Base-by-base conservation (phyloP, 2,113 vertebrate genomes). In the Chloroceryle aenea region DNA sequence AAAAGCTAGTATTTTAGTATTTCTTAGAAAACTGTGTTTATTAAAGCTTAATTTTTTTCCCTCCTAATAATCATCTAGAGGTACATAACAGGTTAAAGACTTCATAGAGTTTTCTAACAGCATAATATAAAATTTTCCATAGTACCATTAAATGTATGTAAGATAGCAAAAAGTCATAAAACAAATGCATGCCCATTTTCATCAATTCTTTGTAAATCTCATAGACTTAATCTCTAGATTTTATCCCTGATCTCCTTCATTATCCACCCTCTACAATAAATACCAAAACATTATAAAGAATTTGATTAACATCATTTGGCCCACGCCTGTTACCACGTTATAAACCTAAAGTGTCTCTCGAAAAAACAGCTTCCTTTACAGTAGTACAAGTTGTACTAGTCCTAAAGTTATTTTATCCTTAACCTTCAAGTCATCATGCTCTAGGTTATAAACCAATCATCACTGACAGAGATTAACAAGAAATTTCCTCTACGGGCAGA, bases 391-490 rank as follows among this genome's bases (percentile, higher is more conserved):
- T 48, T 5, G 5, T 83, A 76, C 48, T 64, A 43, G 40, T 91
- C 62, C 63, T 80, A 42, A 69, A 79, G 21, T 76, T 73, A 90
- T 85, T 94, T 93, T 80, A 59, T 42, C 73, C 67, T 93, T 94
- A 95, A 95, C 75, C 72, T 93, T 94, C 85, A 95, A 93, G 73
- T 38, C 55, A 86, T 77, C 72, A 25, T 71, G 90, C 86, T 81
- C 36, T 67, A 92, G 72, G 82, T 94, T 80, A 80, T 69, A 93
- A 96, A 95, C 75, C 87, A 96, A 85, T 95, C 93, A 91, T 91
- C 88, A 25, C 85, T 93, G 89, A 85, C 42, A 96, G 81, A 76
- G 87, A 95, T 96, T 95, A 96, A 91, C 63, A 96, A 89, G 85
- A 96, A 94, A 94, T 76, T 95, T 96, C 89, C 76, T 95, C 87